phyloP scores from a whole-genome alignment of 2,888 invertebrate species.

The Arenicola marina region DNA sequence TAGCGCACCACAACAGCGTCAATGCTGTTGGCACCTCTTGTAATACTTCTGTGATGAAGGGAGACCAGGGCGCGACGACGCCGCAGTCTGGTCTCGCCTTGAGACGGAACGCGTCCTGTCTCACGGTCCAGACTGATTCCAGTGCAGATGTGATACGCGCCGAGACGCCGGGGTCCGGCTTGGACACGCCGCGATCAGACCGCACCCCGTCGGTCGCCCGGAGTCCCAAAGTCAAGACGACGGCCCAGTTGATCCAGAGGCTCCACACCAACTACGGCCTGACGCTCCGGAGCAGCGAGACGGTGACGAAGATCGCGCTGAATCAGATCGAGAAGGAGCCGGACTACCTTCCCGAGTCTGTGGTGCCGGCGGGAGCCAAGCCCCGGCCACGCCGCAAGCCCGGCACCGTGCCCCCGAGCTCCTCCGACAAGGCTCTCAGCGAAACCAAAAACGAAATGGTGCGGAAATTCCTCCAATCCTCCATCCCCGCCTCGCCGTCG shows the following conservation, averaged over 20 bases:
- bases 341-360: constrained; percentile 39
- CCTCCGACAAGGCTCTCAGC: constrained; percentile 42
- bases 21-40: neutral
- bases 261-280: constrained; percentile 66
- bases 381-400: constrained; percentile 48
- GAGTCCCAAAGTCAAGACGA: constrained; percentile 72
- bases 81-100: neutral
- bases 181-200: neutral
- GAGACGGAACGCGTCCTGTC: neutral
- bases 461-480: constrained; percentile 59
- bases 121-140: neutral
- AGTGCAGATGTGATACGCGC: neutral
- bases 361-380: constrained; percentile 51
- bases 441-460: constrained; percentile 61
- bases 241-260: constrained; percentile 79
- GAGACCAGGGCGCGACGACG: neutral
- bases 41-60: too few species aligned
- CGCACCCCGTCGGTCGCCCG: constrained; percentile 23
- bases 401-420: constrained; percentile 34
- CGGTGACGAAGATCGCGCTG: constrained; percentile 49
- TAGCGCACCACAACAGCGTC: neutral
- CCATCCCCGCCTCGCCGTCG: constrained; percentile 30
- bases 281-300: constrained; percentile 41
- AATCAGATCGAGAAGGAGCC: constrained; percentile 54
- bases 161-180: neutral